Conservation (phyloP, 64 coral and sea anemone genomes). For the Acropora tenuis region DNA sequence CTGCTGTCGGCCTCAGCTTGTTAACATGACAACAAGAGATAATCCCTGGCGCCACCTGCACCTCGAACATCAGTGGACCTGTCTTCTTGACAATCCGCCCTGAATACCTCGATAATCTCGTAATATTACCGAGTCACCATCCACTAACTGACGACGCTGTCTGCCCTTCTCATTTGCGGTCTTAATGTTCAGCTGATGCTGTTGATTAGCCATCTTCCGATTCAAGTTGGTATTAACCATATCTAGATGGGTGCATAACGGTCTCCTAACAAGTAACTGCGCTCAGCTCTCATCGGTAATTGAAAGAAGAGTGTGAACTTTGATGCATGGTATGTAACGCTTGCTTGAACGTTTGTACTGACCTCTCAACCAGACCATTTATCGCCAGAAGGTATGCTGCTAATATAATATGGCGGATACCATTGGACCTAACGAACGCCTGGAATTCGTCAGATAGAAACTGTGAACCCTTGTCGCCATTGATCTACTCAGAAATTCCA, state of each 20-base stretch:
- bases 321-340: slow-evolving; percentile 1
- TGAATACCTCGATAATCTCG: slow-evolving; percentile 44
- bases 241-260: slow-evolving; percentile 65
- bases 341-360: slow-evolving; percentile 47
- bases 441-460: slow-evolving; percentile 49
- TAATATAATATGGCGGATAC: slow-evolving; percentile 43
- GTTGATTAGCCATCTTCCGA: slow-evolving; percentile 58
- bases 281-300: slow-evolving; percentile 75
- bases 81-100: slow-evolving; percentile 48
- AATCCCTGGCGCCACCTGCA: slow-evolving; percentile 32
- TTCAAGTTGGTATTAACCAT: slow-evolving; percentile 71
- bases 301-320: slow-evolving; percentile 47
- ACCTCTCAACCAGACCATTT: slow-evolving; percentile 30
- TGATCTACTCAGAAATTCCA: slow-evolving; percentile 59
- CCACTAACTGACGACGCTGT: slow-evolving; percentile 17
- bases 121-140: slow-evolving; percentile 53
- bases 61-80: slow-evolving; percentile 57
- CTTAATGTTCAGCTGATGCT: slow-evolving; percentile 49
- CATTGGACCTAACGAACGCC: slow-evolving; percentile 50
- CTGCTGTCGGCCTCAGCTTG: slow-evolving; percentile 51
- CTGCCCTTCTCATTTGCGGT: slow-evolving; percentile 38
- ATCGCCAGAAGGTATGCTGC: slow-evolving; percentile 48
- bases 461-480: slow-evolving; percentile 9
- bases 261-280: slow-evolving; percentile 53
- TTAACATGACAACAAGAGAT: slow-evolving; percentile 63